A percentile compares a stretch with the other conserved stretches of the same genome.
These are phyloP conservation scores for Pristionchus maxplancki DNA, from an alignment of 2,888 invertebrate species.

Conservation along the genomic window DNA sequence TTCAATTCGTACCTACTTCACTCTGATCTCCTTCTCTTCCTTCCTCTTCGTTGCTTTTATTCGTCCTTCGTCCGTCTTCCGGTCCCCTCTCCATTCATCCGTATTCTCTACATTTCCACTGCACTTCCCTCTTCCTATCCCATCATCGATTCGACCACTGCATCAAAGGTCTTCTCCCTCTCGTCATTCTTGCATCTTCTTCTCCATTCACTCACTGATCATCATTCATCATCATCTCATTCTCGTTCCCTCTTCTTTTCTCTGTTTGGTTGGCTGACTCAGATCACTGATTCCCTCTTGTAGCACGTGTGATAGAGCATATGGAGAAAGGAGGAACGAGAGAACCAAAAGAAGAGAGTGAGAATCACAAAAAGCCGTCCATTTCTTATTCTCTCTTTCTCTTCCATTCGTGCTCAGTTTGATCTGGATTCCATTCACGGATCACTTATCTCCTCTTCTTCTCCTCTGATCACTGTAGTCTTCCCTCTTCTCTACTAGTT, in stretches of 20 bases:
- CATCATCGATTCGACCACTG: not conserved
- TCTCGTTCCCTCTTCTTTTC: conserved; percentile 28
- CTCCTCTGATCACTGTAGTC: not conserved
- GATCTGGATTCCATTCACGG: conserved; percentile 40
- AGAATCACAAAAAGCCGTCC: conserved; percentile 18
- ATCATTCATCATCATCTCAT: conserved; percentile 22
- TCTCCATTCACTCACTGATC: conserved; percentile 5
- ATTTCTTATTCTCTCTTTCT: conserved; percentile 33
- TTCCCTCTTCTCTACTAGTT: conserved; percentile 15
- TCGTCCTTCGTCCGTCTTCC: not conserved
- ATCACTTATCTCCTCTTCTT: conserved; percentile 31
- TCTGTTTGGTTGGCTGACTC: conserved; percentile 50
- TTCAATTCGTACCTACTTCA: not conserved
- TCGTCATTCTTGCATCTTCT: conserved; percentile 20
- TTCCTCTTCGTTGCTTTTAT: conserved; percentile 29
- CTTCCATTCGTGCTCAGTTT: not conserved
- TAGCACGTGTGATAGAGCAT: conserved; percentile 44
- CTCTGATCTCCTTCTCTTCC: conserved; percentile 23
- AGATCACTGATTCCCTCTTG: conserved; percentile 34
- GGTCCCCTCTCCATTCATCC: conserved; percentile 45
- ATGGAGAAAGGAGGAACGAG: conserved; percentile 43
- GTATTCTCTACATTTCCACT: not conserved
- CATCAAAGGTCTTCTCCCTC: conserved; percentile 21
- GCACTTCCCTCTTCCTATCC: conserved; percentile 19
- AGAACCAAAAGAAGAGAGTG: conserved; percentile 31